Percentiles rank a stretch among this genome's conserved stretches.
Evolutionary conservation across 2,797 vertebrate species (phyloP).

Genomic region (Schizopygopsis pylzovi): DNA sequence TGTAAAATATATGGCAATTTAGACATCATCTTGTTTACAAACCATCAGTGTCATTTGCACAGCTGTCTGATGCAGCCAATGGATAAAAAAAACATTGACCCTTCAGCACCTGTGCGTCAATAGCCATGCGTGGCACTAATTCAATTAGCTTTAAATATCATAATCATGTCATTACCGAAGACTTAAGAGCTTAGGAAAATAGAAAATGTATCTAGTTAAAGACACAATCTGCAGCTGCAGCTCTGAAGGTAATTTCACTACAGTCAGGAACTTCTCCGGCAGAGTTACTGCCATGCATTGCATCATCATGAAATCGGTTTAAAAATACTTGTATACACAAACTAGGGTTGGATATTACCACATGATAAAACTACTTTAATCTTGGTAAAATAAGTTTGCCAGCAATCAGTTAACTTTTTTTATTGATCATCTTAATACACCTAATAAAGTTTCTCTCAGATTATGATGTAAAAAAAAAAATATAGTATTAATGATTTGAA

Average conservation of each 20-base stretch:
- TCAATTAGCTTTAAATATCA: slow-evolving; percentile 17
- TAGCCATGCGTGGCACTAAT: background rate
- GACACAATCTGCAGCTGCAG: background rate
- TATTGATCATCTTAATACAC: background rate
- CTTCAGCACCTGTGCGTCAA: slow-evolving; percentile 10
- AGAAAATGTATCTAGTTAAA: background rate
- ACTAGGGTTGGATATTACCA: too few relatives aligned
- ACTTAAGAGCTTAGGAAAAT: background rate
- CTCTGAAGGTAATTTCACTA: background rate
- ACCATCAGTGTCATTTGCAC: background rate
- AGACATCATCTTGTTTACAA: slow-evolving; percentile 4
- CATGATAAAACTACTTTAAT: background rate
- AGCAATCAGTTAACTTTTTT: background rate
- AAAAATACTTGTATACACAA: background rate
- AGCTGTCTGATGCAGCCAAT: background rate
- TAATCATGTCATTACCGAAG: background rate
- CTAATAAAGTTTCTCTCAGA: background rate
- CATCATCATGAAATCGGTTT: background rate
- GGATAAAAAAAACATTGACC: background rate
- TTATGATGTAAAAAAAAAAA: background rate
- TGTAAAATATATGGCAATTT: background rate
- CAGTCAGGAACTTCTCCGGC: background rate
- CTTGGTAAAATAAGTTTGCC: background rate
- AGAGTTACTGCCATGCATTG: background rate
- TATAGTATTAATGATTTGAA: background rate